Evolutionary conservation across 1,140 invertebrate genomes (phyloP), one percentile per base, ranked within the genome.

Genomic region (Meteorus sp.): DNA sequence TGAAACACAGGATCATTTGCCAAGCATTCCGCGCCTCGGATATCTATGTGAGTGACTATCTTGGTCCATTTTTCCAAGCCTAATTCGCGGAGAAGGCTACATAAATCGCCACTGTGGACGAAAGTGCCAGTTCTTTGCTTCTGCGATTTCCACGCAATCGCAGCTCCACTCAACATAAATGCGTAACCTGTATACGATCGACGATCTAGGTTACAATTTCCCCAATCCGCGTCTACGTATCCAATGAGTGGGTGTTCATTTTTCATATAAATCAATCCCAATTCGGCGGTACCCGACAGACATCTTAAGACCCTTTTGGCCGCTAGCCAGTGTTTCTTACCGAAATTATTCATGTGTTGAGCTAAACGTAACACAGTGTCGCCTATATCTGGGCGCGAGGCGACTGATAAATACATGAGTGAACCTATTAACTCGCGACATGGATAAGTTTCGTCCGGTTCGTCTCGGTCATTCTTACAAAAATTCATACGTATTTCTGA

Each of bases 211-310:
- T 45, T 54, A 47, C 64, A 51, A 13, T 60, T 58, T 20, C 54
- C 70, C 61, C 64, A 75, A 51, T 73, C 71, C 1, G 68, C 61
- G 59, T 75, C 73, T 22, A 22, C 39, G 48, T 61, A 72, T 13
- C 35, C 48, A 15, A 51, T 25, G 3, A 39, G 4, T 13, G 35
- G 35, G 3, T 39, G 3, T n/a, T 39, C 35, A 3, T 3, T n/a
- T 39, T 11, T 39, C 3, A 13, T 39, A 15, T 39, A 39, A 3
- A 39, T 15, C 8, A 39, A 15, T n/a, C 35, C 35, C 3, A 39
- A 3, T 4, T 39, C 35, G 3, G 3, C 15, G 8, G 3, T 39
- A 5, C 35, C 35, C 15, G 22, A 2, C 7, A 56, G 11, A 17
- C 45, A 56, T 31, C 53, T 25, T 19, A 56, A 20, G 1, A 56